Evolutionary conservation across 2,797 vertebrate species (phyloP), one percentile per base, ranked within the genome.

Genomic region (Monodelphis domestica): DNA sequence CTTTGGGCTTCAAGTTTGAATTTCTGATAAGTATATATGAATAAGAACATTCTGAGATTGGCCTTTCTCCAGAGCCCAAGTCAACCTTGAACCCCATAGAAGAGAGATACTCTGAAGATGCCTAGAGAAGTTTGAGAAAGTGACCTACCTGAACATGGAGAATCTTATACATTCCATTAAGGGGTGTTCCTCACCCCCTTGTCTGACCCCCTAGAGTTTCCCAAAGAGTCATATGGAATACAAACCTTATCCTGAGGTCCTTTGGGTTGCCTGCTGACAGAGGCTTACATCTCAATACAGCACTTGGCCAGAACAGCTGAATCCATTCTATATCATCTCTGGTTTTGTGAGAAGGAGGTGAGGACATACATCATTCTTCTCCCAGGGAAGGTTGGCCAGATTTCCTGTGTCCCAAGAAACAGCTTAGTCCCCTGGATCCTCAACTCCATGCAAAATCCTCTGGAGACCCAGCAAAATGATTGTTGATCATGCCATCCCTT

Each of bases 271-370:
- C 93, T 96, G 52, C 90, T 59, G 55, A 38, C 87, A 53, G 59
- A 92, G 94, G 55, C 91, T 59, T 92, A 21, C 28, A 53, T 91
- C 93, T 29, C 63, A 26, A 1, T 50, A 53, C 53, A 88, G 50
- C n/a, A 56, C 87, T 50, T 88, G 30, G 52, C 93, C 91, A 92
- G 70, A n/a, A 91, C 57, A 78, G 90, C 3, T 88, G 50, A 92
- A 95, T 90, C 56, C 33, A 54, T 50, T 93, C 54, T 50, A 15
- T 38, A 56, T 50, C 57, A 45, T 38, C 78, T 87, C 91, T 78
- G 55, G 53, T 90, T 94, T 94, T 96, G 94, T 95, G 94, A 93
- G 95, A 96, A 95, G 53, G 87, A 89, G 33, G 93, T 91, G 93
- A 59, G 88, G 5, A 52, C 28, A 91, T 78, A 93, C 45, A 53